Conservation (phyloP, 2,113 vertebrate genomes). For the Hippocampus abdominalis region DNA sequence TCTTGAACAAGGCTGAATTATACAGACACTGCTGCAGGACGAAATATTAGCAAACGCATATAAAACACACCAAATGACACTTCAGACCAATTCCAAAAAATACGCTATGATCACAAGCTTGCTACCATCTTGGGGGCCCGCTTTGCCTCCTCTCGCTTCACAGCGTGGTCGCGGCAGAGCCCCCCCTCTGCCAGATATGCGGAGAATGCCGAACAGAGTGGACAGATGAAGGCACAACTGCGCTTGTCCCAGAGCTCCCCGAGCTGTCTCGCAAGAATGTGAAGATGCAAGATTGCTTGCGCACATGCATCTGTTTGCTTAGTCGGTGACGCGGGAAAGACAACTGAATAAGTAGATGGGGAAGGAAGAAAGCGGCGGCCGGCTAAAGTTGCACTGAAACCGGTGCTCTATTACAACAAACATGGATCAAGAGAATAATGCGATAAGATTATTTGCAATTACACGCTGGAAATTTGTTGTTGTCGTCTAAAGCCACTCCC, state of each 20-base stretch:
- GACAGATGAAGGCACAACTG: slow-evolving; percentile 65
- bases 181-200: slow-evolving; percentile 52
- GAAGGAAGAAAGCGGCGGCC: neutral
- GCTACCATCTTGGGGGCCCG: slow-evolving; percentile 2
- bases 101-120: no score
- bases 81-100: no score
- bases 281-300: slow-evolving; percentile 48
- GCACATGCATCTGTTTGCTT: slow-evolving; percentile 69
- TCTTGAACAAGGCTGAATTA: no score
- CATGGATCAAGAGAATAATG: no score
- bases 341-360: slow-evolving; percentile 23
- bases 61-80: no score
- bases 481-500: no score
- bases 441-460: no score
- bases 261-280: slow-evolving; percentile 39
- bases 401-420: no score
- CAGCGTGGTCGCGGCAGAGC: slow-evolving; percentile 10
- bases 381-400: neutral
- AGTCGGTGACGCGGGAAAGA: slow-evolving; percentile 70
- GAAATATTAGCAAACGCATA: no score
- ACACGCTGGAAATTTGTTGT: no score
- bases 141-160: slow-evolving; percentile 10
- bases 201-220: slow-evolving; percentile 62
- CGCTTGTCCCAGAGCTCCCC: slow-evolving; percentile 34
- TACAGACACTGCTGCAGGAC: no score